Percentiles rank a stretch among this genome's conserved stretches.
phyloP scores from a whole-genome alignment of 2,888 invertebrate species.

The Tanaodytes sp. region DNA sequence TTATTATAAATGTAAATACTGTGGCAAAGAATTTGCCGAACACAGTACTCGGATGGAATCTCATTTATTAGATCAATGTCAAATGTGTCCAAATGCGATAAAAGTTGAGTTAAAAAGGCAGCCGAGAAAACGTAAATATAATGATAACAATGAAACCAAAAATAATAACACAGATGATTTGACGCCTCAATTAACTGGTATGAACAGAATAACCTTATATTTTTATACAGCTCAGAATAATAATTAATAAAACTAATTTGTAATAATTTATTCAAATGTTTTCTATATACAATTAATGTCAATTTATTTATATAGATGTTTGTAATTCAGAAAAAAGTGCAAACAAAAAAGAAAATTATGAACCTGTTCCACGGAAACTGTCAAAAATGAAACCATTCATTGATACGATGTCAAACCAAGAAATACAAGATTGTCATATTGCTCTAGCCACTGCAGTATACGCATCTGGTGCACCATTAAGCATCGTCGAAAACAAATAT shows the following conservation, averaged over 20 bases:
- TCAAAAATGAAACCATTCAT: neutral
- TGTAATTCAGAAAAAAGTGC: too few species aligned
- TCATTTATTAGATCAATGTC: slow-evolving; percentile 11
- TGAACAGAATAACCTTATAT: too few species aligned
- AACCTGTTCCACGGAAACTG: neutral
- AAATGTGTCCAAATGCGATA: slow-evolving; percentile 2
- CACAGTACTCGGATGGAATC: slow-evolving; percentile 9
- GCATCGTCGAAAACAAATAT: slow-evolving; percentile 6
- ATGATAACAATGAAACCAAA: neutral
- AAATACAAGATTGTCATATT: slow-evolving; percentile 4
- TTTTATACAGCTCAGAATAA: too few species aligned
- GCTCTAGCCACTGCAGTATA: slow-evolving; percentile 22
- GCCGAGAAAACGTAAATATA: neutral
- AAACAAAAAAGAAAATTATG: neutral
- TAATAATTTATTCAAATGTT: too few species aligned
- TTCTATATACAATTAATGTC: too few species aligned
- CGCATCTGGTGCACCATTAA: slow-evolving; percentile 21
- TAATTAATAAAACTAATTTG: too few species aligned
- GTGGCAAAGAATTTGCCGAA: slow-evolving; percentile 3
- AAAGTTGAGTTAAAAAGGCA: neutral
- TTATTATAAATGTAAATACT: slow-evolving; percentile 15
- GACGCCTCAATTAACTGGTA: too few species aligned
- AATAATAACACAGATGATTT: neutral
- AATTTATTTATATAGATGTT: too few species aligned
- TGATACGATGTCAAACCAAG: neutral